Evolutionary conservation across 2,888 invertebrate species (phyloP).

Genomic region (Dryobota labecula): DNA sequence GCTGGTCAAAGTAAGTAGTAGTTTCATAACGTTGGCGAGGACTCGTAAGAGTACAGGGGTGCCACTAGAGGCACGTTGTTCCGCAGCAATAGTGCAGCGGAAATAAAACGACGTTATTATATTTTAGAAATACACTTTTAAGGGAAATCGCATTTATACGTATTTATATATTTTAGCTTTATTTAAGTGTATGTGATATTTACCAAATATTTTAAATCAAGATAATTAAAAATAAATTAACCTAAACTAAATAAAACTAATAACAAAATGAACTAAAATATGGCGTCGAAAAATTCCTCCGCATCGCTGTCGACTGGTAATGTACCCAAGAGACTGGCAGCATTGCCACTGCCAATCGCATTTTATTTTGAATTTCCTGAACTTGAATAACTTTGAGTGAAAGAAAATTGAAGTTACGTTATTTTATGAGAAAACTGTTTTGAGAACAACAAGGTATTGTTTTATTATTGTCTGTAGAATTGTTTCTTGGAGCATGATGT

Average conservation of each 20-base stretch:
- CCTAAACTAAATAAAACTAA: no score
- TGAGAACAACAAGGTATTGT: no score
- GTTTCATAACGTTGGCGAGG: slow-evolving; percentile 3
- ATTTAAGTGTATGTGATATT: no score
- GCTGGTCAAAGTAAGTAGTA: background rate
- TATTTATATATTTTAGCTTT: no score
- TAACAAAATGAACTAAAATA: no score
- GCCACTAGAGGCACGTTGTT: background rate
- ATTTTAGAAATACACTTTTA: background rate
- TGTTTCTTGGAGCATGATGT: background rate
- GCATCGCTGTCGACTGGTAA: no score
- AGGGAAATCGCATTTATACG: no score
- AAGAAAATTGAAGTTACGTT: background rate
- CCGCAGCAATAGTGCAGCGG: background rate
- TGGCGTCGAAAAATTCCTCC: no score
- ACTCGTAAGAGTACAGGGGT: background rate
- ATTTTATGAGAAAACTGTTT: slow-evolving; percentile 4
- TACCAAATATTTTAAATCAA: no score
- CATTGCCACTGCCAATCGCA: no score
- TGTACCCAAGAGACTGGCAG: no score
- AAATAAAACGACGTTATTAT: slow-evolving; percentile 13
- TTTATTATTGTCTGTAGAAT: background rate
- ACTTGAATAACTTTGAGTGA: background rate
- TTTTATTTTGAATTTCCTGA: slow-evolving; percentile 10
- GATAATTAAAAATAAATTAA: no score